phyloP scores from a whole-genome alignment of 2,888 invertebrate genomes.

The Heliconius ethilla region DNA sequence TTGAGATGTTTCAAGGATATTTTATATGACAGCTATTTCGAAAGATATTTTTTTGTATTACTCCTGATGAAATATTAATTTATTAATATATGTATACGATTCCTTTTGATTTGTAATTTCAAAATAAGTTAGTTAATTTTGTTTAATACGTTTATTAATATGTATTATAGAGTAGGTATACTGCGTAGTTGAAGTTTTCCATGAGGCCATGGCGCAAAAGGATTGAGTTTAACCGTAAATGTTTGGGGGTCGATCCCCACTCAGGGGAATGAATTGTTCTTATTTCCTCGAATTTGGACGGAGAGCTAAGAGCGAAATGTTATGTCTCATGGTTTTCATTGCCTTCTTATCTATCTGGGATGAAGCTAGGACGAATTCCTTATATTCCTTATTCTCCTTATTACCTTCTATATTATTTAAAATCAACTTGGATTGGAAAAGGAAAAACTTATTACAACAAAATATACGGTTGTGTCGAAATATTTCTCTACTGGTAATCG shows the following conservation, averaged over 20 bases:
- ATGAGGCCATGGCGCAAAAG: neutral
- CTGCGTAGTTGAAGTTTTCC: neutral
- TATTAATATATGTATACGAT: constrained; percentile 11
- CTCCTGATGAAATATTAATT: constrained; percentile 12
- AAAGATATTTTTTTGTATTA: neutral
- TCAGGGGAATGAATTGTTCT: neutral
- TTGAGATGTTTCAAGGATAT: constrained; percentile 2
- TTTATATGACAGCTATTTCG: neutral
- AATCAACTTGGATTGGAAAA: too few species aligned
- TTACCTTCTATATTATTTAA: too few species aligned
- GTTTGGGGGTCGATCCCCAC: neutral
- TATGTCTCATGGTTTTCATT: too few species aligned
- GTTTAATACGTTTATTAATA: constrained; percentile 10
- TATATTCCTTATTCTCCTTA: too few species aligned
- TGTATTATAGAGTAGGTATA: neutral
- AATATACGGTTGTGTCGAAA: neutral
- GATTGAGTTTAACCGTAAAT: neutral
- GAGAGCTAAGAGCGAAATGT: too few species aligned
- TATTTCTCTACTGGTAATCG: neutral
- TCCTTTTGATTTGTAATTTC: neutral
- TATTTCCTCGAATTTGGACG: neutral
- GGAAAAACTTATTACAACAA: neutral
- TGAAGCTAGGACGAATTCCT: too few species aligned
- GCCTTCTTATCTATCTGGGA: too few species aligned
- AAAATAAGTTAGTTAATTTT: constrained; percentile 16